Evolutionary conservation across 2,888 invertebrate species (phyloP).

Genomic region (Pyrocoelia pectoralis): DNA sequence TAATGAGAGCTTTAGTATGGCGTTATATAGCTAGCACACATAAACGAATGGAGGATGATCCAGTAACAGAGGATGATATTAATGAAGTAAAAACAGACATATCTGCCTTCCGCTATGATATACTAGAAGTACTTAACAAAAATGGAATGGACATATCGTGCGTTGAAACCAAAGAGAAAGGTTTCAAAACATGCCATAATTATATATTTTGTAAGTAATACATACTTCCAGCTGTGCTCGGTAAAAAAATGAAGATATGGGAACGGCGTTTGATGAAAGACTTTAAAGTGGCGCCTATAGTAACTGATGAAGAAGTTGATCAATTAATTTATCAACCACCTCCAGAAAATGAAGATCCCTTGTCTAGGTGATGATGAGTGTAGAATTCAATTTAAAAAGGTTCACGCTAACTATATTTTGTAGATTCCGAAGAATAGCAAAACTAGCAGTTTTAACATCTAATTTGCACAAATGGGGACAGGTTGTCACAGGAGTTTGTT

Average conservation of each 20-base stretch:
- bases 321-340: slow-evolving; percentile 54
- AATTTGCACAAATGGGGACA: slow-evolving; percentile 78
- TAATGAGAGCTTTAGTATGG: slow-evolving; percentile 92
- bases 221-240: slow-evolving; percentile 68
- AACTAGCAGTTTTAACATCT: slow-evolving; percentile 74
- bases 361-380: slow-evolving; percentile 58
- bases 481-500: slow-evolving; percentile 67
- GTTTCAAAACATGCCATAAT: slow-evolving; percentile 62
- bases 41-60: slow-evolving; percentile 80
- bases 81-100: slow-evolving; percentile 96
- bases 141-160: slow-evolving; percentile 88
- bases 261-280: slow-evolving; percentile 89
- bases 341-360: slow-evolving; percentile 66
- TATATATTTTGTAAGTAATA: neutral
- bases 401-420: slow-evolving; percentile 21
- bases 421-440: slow-evolving; percentile 78
- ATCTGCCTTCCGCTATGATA: slow-evolving; percentile 89
- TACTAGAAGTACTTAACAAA: slow-evolving; percentile 86
- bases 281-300: slow-evolving; percentile 83
- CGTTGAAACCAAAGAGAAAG: slow-evolving; percentile 76
- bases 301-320: slow-evolving; percentile 67
- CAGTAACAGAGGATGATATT: slow-evolving; percentile 92
- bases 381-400: too few relatives aligned
- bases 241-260: slow-evolving; percentile 83
- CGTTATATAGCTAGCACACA: slow-evolving; percentile 91